phyloP scores from a whole-genome alignment of 2,888 invertebrate species.

The Epinotia brunnichana region DNA sequence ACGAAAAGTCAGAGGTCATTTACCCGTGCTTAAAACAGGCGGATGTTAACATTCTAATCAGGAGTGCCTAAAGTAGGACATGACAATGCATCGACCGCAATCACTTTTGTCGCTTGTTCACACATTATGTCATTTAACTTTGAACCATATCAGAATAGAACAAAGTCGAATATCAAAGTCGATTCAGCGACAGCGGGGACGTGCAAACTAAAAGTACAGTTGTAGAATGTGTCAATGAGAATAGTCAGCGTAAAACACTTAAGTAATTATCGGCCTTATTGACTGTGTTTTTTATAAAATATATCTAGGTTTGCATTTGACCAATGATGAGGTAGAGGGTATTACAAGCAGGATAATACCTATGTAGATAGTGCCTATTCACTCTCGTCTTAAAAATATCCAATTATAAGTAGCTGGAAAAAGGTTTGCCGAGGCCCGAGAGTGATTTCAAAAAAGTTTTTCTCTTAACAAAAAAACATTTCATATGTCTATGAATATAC shows the following conservation, averaged over 20 bases:
- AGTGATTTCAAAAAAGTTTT: too few relatives aligned
- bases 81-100: slow-evolving; percentile 9
- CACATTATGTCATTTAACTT: background rate
- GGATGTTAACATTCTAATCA: slow-evolving; percentile 39
- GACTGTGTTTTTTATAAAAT: background rate
- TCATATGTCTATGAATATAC: too few relatives aligned
- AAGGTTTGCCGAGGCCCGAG: too few relatives aligned
- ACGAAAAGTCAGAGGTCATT: slow-evolving; percentile 16
- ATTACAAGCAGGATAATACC: too few relatives aligned
- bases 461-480: too few relatives aligned
- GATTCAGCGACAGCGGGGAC: background rate
- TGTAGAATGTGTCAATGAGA: slow-evolving; percentile 26
- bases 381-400: too few relatives aligned
- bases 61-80: slow-evolving; percentile 32
- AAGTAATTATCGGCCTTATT: slow-evolving; percentile 10
- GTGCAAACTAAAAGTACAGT: slow-evolving; percentile 23
- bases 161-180: slow-evolving; percentile 2
- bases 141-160: background rate
- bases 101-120: background rate
- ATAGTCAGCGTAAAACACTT: slow-evolving; percentile 5
- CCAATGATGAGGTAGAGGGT: too few relatives aligned
- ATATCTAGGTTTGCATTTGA: too few relatives aligned
- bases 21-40: slow-evolving; percentile 23
- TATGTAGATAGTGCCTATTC: too few relatives aligned
- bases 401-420: too few relatives aligned